Conservation (phyloP, 2,797 vertebrate genomes). For the Artibeus jamaicensis region DNA sequence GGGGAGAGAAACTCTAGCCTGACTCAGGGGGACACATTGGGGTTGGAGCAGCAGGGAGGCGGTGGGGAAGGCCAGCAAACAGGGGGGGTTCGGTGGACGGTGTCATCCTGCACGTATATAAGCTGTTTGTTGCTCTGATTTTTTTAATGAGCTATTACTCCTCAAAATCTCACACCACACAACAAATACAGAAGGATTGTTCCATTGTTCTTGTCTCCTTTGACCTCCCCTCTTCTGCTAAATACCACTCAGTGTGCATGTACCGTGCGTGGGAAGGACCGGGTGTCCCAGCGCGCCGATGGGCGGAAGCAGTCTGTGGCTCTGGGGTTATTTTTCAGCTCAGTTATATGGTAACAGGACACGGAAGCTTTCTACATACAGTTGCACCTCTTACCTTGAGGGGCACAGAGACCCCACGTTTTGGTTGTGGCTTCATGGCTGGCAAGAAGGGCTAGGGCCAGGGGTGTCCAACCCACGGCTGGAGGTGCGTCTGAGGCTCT, state of each 20-base stretch:
- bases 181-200: background rate
- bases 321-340: background rate
- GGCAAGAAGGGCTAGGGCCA: background rate
- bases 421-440: background rate
- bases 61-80: background rate
- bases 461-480: no score
- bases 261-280: background rate
- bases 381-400: background rate
- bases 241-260: accelerated
- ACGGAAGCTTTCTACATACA: background rate
- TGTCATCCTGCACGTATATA: background rate
- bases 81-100: background rate
- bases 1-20: background rate
- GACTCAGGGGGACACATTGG: background rate
- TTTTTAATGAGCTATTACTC: background rate
- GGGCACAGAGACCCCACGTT: accelerated
- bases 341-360: background rate
- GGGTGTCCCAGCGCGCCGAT: background rate
- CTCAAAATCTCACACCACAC: background rate
- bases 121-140: background rate
- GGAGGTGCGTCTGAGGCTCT: background rate
- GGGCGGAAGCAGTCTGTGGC: background rate
- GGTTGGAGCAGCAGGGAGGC: background rate
- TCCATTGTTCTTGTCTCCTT: background rate
- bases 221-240: background rate